phyloP scores from a whole-genome alignment of 1,140 invertebrate genomes.

The Anoplolepis gracilipes region DNA sequence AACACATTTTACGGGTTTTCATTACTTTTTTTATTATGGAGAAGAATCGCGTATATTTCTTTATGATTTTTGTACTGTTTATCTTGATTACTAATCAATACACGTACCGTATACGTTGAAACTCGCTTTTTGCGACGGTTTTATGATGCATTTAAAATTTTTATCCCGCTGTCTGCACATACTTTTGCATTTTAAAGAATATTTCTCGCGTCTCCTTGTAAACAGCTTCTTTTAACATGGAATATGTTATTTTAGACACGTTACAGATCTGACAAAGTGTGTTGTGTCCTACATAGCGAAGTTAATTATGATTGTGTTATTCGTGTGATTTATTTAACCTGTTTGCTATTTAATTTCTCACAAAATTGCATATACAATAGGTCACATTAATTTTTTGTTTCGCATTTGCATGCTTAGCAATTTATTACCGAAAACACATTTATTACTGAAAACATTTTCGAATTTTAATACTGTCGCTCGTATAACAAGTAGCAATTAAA shows the following conservation, averaged over 20 bases:
- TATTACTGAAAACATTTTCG: too few species aligned
- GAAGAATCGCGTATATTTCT: constrained; percentile 17
- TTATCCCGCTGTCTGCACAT: neutral
- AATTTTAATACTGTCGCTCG: neutral
- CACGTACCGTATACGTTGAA: constrained; percentile 59
- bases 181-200: neutral
- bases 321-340: neutral
- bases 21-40: too few species aligned
- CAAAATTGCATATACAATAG: neutral
- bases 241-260: neutral
- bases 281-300: neutral
- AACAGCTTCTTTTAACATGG: neutral
- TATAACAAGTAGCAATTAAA: neutral
- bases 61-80: constrained; percentile 52
- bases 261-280: neutral
- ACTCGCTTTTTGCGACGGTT: constrained; percentile 51
- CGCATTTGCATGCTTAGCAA: neutral
- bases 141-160: constrained; percentile 52
- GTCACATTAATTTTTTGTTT: neutral
- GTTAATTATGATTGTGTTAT: neutral
- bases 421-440: neutral
- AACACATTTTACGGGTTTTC: too few species aligned
- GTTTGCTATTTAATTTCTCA: neutral
- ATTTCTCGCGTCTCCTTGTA: neutral
- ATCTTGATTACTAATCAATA: constrained; percentile 66